phyloP scores from a whole-genome alignment of 2,797 vertebrate species.

The Carcharodon carcharias region DNA sequence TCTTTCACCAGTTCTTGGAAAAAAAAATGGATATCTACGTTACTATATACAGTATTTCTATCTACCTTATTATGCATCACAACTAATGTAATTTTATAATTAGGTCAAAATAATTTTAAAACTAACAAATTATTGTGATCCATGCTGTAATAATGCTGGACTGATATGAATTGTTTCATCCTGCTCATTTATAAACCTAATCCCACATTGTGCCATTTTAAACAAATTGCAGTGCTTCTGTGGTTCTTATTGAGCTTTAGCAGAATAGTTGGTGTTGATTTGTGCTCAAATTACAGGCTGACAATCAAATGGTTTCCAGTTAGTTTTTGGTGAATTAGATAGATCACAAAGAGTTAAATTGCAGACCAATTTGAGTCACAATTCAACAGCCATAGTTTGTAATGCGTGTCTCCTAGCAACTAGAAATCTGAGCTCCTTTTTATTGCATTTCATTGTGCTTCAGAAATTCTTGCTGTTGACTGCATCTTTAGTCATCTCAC shows the following conservation, averaged over 20 bases:
- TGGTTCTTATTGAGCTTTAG: constrained; percentile 19
- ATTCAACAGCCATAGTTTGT: constrained; percentile 49
- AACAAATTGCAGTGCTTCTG: constrained; percentile 14
- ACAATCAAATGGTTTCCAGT: constrained; percentile 37
- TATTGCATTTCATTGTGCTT: constrained; percentile 48
- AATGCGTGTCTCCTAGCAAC: constrained; percentile 61
- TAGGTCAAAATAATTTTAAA: neutral
- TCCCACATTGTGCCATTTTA: constrained; percentile 19
- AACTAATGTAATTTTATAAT: neutral
- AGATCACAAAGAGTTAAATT: constrained; percentile 56
- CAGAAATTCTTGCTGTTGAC: constrained; percentile 35
- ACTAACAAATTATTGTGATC: neutral
- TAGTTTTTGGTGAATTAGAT: constrained; percentile 36
- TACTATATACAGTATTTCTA: neutral
- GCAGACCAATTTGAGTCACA: constrained; percentile 46
- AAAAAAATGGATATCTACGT: neutral
- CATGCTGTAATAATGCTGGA: neutral
- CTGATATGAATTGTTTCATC: constrained; percentile 1
- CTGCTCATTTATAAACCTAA: constrained; percentile 29
- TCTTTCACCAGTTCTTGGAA: neutral
- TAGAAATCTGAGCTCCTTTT: constrained; percentile 55
- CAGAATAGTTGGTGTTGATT: constrained; percentile 24
- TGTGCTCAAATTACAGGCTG: constrained; percentile 34
- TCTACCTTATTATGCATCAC: neutral
- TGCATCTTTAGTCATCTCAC: constrained; percentile 35